A percentile compares a stretch with the other conserved stretches of the same genome.
These are phyloP conservation scores for Tethea ocularis DNA, from an alignment of 2,888 invertebrate species.

Conservation along the genomic window DNA sequence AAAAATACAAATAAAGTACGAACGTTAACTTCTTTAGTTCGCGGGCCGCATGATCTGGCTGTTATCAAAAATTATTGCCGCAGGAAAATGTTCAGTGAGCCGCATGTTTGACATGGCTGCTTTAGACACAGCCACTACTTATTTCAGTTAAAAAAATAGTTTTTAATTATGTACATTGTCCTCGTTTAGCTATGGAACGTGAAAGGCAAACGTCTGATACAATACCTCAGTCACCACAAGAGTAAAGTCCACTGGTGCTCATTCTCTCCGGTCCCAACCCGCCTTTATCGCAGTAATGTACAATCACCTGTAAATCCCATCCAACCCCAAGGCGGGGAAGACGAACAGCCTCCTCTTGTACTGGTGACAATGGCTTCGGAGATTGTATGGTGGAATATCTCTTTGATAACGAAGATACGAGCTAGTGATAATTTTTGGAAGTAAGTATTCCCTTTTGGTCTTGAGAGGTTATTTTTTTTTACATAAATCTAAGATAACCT, in stretches of 20 bases:
- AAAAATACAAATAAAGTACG: too few species aligned
- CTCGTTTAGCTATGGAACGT: constrained; percentile 78
- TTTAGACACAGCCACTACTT: too few species aligned
- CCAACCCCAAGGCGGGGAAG: constrained; percentile 32
- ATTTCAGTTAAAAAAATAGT: too few species aligned
- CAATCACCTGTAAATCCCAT: constrained; percentile 29
- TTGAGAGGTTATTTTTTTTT: not conserved
- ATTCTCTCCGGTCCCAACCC: constrained; percentile 79
- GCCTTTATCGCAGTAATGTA: constrained; percentile 46
- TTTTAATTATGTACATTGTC: not conserved
- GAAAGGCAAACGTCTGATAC: constrained; percentile 60
- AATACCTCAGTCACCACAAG: constrained; percentile 79
- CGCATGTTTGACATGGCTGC: too few species aligned
- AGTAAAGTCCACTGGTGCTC: constrained; percentile 76
- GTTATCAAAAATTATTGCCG: too few species aligned
- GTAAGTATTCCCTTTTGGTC: constrained; percentile 32
- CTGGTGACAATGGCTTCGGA: constrained; percentile 83
- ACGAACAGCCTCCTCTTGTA: constrained; percentile 70
- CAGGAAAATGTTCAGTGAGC: too few species aligned
- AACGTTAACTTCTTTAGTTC: too few species aligned
- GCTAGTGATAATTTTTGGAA: constrained; percentile 49
- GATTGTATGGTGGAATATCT: constrained; percentile 84
- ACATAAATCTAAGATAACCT: too few species aligned
- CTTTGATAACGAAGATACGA: constrained; percentile 55
- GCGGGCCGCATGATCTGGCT: too few species aligned